Percentiles rank a stretch among this genome's conserved stretches.
Evolutionary conservation across 1,140 invertebrate species (phyloP).

Genomic region (Pogonomyrmex californicus): DNA sequence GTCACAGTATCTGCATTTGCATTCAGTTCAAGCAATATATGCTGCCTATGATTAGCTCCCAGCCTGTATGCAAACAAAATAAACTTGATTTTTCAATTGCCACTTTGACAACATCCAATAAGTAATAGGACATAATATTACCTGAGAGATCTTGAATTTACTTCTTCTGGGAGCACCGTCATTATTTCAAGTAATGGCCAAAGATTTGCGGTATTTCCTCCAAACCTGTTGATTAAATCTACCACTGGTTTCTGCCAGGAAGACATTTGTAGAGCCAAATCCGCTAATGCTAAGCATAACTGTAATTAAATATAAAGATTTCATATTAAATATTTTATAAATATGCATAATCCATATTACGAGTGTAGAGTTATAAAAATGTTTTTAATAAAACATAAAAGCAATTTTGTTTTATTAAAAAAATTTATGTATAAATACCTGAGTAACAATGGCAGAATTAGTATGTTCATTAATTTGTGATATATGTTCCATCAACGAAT

Average conservation of each 20-base stretch:
- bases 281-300: slow-evolving; percentile 96
- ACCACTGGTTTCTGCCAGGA: slow-evolving; percentile 96
- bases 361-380: neutral
- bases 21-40: slow-evolving; percentile 93
- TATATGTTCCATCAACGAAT: slow-evolving; percentile 97
- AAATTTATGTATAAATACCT: slow-evolving; percentile 86
- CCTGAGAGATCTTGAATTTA: slow-evolving; percentile 92
- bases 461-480: slow-evolving; percentile 94
- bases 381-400: slow-evolving; percentile 18
- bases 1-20: slow-evolving; percentile 89
- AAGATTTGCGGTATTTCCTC: slow-evolving; percentile 88
- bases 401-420: neutral
- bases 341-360: neutral
- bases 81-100: neutral
- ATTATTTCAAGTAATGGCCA: slow-evolving; percentile 96
- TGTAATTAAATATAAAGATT: slow-evolving; percentile 81
- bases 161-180: slow-evolving; percentile 98
- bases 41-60: slow-evolving; percentile 95
- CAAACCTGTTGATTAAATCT: slow-evolving; percentile 93
- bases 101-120: neutral
- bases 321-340: too few relatives aligned
- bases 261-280: slow-evolving; percentile 97
- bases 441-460: slow-evolving; percentile 95
- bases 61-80: slow-evolving; percentile 87
- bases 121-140: slow-evolving; percentile 62